Evolutionary conservation across 2,797 vertebrate genomes (phyloP).

Genomic region (Potorous gilbertii): DNA sequence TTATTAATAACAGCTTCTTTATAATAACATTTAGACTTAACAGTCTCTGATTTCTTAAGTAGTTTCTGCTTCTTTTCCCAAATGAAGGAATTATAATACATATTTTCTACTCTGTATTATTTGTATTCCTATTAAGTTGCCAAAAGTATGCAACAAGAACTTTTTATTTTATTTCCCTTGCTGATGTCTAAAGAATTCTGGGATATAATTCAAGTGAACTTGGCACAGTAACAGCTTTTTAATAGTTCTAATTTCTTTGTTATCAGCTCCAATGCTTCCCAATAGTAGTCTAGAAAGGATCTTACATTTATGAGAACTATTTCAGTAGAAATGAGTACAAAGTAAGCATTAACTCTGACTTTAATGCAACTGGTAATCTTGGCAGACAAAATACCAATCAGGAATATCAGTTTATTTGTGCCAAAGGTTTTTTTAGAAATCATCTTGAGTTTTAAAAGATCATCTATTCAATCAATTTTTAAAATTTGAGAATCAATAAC

Average conservation of each 20-base stretch:
- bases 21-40: slow-evolving; percentile 51
- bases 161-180: slow-evolving; percentile 41
- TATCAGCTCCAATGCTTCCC: slow-evolving; percentile 10
- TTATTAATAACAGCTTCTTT: slow-evolving; percentile 34
- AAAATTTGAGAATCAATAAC: not conserved
- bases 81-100: slow-evolving; percentile 39
- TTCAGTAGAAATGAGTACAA: slow-evolving; percentile 1
- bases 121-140: slow-evolving; percentile 34
- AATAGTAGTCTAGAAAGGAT: slow-evolving; percentile 8
- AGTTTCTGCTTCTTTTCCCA: slow-evolving; percentile 52
- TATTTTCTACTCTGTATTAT: slow-evolving; percentile 40
- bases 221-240: slow-evolving; percentile 29
- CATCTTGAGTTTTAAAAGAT: slow-evolving; percentile 38
- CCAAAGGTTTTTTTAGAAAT: slow-evolving; percentile 19
- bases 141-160: slow-evolving; percentile 24
- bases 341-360: slow-evolving; percentile 32
- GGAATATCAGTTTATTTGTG: slow-evolving; percentile 1
- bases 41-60: slow-evolving; percentile 8
- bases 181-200: slow-evolving; percentile 47
- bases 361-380: not conserved
- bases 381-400: slow-evolving; percentile 14
- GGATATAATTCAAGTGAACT: slow-evolving; percentile 32
- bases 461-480: slow-evolving; percentile 21
- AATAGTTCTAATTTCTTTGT: slow-evolving; percentile 46
- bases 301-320: slow-evolving; percentile 44